Percentiles rank a stretch among this genome's conserved stretches.
These are phyloP conservation scores for Heliconius nattereri DNA, from an alignment of 1,140 invertebrate species.

Conservation along the genomic window DNA sequence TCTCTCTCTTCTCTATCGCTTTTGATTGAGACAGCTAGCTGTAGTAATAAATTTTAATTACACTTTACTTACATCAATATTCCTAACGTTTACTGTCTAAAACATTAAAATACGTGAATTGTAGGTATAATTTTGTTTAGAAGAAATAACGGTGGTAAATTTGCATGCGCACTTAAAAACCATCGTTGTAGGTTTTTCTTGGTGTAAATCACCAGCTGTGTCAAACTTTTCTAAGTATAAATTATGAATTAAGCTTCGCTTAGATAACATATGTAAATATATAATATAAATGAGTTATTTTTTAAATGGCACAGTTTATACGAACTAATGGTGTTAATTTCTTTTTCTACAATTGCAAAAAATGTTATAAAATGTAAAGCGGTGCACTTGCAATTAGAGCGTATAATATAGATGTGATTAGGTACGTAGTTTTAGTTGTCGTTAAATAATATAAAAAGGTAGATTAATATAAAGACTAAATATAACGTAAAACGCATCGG, in stretches of 20 bases:
- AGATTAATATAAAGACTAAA: too few relatives aligned
- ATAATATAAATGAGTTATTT: neutral
- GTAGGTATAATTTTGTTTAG: neutral
- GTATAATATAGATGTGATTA: too few relatives aligned
- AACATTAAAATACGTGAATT: neutral
- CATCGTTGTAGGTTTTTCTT: neutral
- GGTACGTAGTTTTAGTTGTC: too few relatives aligned
- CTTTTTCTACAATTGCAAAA: neutral
- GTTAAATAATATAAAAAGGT: too few relatives aligned
- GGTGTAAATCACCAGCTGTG: neutral
- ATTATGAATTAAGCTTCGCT: too few relatives aligned
- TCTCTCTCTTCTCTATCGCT: conserved; percentile 8
- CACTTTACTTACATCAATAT: conserved; percentile 15
- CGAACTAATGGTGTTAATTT: neutral
- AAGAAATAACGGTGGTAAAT: neutral
- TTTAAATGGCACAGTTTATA: neutral
- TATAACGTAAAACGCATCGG: too few relatives aligned
- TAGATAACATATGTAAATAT: too few relatives aligned
- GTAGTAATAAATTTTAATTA: conserved; percentile 24
- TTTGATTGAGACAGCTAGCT: conserved; percentile 14
- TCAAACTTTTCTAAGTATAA: neutral
- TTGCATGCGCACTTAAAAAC: neutral
- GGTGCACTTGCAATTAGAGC: too few relatives aligned
- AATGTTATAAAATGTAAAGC: too few relatives aligned
- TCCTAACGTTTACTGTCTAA: conserved; percentile 19